These are phyloP conservation scores for Cyphomyrmex costatus DNA, from an alignment of 1,140 invertebrate species.

Conservation along the genomic window DNA sequence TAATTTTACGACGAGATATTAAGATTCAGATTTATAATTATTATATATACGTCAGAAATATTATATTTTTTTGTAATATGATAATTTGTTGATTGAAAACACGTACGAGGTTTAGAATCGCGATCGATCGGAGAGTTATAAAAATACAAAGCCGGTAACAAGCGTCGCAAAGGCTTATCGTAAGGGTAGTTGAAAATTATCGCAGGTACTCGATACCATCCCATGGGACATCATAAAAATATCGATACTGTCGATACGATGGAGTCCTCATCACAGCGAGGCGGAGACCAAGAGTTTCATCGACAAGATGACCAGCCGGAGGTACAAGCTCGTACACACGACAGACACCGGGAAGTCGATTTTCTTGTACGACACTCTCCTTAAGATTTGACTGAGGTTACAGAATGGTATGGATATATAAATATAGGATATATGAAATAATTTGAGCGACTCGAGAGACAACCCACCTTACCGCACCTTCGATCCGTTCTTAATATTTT, in stretches of 20 bases:
- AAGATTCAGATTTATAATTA: no score
- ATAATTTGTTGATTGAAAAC: not conserved
- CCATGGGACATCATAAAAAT: constrained; percentile 85
- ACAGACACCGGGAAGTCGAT: constrained; percentile 81
- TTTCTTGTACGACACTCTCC: constrained; percentile 82
- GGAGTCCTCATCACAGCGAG: constrained; percentile 82
- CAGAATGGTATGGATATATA: constrained; percentile 41
- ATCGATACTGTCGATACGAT: constrained; percentile 84
- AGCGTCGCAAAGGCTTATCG: no score
- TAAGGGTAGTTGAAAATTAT: constrained; percentile 60
- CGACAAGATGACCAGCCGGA: constrained; percentile 80
- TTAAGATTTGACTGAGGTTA: constrained; percentile 79
- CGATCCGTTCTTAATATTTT: not conserved
- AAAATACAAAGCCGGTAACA: constrained; percentile 24
- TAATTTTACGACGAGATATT: not conserved
- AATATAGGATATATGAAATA: constrained; percentile 9
- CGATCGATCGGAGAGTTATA: not conserved
- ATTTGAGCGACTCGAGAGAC: constrained; percentile 11
- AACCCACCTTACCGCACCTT: not conserved
- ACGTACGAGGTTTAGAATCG: not conserved
- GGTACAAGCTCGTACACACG: constrained; percentile 80
- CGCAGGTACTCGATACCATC: constrained; percentile 85
- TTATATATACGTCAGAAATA: not conserved
- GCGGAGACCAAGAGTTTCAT: constrained; percentile 82
- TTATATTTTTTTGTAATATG: constrained; percentile 6